Base-by-base conservation (phyloP, 2,113 vertebrate genomes). In the Zapornia atra region DNA sequence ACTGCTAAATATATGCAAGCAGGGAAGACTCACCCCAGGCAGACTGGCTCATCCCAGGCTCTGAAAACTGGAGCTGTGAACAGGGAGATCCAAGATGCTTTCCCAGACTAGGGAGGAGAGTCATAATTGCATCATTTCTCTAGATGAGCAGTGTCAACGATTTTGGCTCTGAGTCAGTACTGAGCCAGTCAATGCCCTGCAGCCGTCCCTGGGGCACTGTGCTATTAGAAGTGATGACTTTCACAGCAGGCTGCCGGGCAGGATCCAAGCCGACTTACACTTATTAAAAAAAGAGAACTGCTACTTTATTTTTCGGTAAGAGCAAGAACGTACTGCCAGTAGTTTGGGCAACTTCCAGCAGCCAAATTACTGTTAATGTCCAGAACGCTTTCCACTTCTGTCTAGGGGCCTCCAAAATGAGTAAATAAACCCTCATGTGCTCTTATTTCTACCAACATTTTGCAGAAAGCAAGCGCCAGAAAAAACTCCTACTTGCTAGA, bases 321-420 rank as follows among this genome's bases (percentile, higher is more conserved):
- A 94, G 44, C 59, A 86, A 79, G 80, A 88, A 79, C 61, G 65
- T 4, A 18, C 22, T 87, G 88, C 61, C 81, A 89, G 77, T 72
- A 87, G 77, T 79, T 83, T 95, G 92, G 92, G 86, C 48, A 96
- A 89, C 81, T 91, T 94, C 92, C 94, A 96, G 92, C 61, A 86
- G 65, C 38, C 80, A 91, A 94, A 95, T 96, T 94, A 91, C 86
- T 88, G 72, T 50, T 88, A 90, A 76, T 76, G 88, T 88, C 83
- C 95, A 63, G 83, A 96, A 81, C 2, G 0, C 83, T 86, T 92
- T 88, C 72, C 69, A 48, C 73, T 93, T 86, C 29, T 69, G 61
- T 88, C 86, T 78, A 59, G 72, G 61, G 61, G 54, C 66, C 61
- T 88, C 82, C 69, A 77, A 53, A 76, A 94, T n/a, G 54, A 94